A percentile compares a stretch with the other conserved stretches of the same genome.
These are phyloP conservation scores for Thecophora atra DNA, from an alignment of 2,888 invertebrate species.

Conservation along the genomic window DNA sequence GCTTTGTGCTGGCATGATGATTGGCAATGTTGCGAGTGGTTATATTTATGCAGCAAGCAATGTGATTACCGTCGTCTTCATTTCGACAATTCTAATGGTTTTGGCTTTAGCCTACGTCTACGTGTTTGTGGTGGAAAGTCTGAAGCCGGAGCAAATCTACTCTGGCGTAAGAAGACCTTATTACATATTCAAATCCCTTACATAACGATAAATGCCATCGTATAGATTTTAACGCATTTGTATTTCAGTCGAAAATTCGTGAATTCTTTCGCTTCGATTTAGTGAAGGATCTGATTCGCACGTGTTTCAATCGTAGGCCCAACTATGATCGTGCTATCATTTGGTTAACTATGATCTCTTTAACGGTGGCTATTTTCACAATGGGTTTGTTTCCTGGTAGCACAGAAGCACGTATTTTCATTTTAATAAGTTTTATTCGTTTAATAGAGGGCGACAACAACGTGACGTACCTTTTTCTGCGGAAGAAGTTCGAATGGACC, in stretches of 20 bases:
- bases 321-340: slow-evolving; percentile 63
- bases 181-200: background rate
- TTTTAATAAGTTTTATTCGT: slow-evolving; percentile 4
- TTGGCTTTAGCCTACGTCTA: slow-evolving; percentile 56
- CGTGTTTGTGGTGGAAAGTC: slow-evolving; percentile 61
- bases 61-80: slow-evolving; percentile 56
- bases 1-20: slow-evolving; percentile 71
- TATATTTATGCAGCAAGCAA: slow-evolving; percentile 68
- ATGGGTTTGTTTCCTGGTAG: slow-evolving; percentile 51
- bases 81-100: slow-evolving; percentile 52
- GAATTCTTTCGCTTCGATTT: slow-evolving; percentile 62
- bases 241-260: slow-evolving; percentile 57
- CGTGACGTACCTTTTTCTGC: slow-evolving; percentile 68
- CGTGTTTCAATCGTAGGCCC: slow-evolving; percentile 59
- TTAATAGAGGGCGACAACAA: slow-evolving; percentile 59
- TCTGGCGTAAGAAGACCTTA: slow-evolving; percentile 51
- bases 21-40: slow-evolving; percentile 72
- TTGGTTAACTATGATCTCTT: slow-evolving; percentile 61
- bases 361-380: slow-evolving; percentile 60
- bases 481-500: slow-evolving; percentile 63
- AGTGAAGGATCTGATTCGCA: slow-evolving; percentile 61
- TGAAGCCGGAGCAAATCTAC: slow-evolving; percentile 54
- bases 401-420: background rate
- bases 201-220: background rate
- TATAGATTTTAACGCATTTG: background rate